phyloP scores from a whole-genome alignment of 2,113 vertebrate species.

The Acanthisitta chloris region DNA sequence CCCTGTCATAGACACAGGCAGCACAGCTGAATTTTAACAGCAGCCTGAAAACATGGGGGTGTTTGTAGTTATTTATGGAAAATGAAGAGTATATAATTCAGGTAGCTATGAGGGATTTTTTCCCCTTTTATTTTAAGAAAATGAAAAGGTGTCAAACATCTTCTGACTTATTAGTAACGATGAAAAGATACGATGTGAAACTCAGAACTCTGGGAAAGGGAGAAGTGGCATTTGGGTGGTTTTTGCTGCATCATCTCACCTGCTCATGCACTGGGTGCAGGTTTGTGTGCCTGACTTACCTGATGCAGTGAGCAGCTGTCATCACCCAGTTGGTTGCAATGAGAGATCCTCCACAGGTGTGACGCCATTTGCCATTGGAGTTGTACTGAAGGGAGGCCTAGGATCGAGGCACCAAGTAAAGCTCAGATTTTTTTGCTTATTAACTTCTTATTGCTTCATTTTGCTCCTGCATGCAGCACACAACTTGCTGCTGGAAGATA shows the following conservation, averaged over 20 bases:
- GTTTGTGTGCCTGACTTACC: neutral
- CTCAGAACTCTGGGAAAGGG: neutral
- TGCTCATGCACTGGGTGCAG: neutral
- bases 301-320: constrained; percentile 76
- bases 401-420: neutral
- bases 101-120: fast-evolving
- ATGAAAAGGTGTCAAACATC: neutral
- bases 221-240: fast-evolving
- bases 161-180: neutral
- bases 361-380: neutral
- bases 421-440: neutral
- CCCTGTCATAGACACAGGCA: neutral
- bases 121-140: neutral
- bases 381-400: constrained; percentile 68
- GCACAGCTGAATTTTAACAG: neutral
- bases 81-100: neutral
- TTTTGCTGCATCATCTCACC: neutral
- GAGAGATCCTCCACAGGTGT: constrained; percentile 71
- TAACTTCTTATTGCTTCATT: neutral
- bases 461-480: neutral
- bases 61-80: neutral
- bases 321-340: constrained; percentile 69
- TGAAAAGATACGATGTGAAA: neutral
- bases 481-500: neutral
- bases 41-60: neutral